Evolutionary conservation across 1,140 invertebrate genomes (phyloP).

Genomic region (Drosophila funebris): DNA sequence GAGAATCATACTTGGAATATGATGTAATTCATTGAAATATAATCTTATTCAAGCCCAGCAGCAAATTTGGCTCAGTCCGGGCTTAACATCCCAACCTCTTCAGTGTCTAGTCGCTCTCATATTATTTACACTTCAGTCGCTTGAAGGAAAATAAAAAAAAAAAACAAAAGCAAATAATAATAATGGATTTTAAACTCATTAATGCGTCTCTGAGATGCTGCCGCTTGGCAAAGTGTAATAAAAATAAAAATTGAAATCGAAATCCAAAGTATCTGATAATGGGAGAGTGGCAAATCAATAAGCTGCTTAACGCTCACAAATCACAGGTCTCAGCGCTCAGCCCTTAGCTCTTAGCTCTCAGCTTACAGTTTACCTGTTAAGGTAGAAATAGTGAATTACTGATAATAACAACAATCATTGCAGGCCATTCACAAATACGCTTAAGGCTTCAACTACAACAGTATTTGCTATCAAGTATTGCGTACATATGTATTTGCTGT

Average conservation of each 20-base stretch:
- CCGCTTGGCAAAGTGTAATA: conserved; percentile 1
- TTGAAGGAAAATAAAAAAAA: background rate
- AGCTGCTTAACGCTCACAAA: conserved; percentile 1
- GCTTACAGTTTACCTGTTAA: no score
- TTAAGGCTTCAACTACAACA: no score
- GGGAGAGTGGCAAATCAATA: conserved; percentile 12
- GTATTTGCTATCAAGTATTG: no score
- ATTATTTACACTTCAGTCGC: conserved; percentile 12
- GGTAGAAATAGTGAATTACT: no score
- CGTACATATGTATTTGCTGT: no score
- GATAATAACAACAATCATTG: no score
- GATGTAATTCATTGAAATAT: conserved; percentile 68
- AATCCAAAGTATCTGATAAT: conserved; percentile 1
- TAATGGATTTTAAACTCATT: conserved; percentile 44
- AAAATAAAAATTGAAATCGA: conserved; percentile 1
- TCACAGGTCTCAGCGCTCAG: no score
- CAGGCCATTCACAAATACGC: no score
- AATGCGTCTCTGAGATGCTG: conserved; percentile 15
- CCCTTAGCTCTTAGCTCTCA: no score
- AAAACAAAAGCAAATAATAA: no score
- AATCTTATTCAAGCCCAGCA: conserved; percentile 54
- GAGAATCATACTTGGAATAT: conserved; percentile 29
- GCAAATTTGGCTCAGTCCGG: conserved; percentile 2
- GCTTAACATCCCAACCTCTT: background rate
- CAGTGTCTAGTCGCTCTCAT: background rate